A percentile compares a stretch with the other conserved stretches of the same genome.
phyloP scores from a whole-genome alignment of 2,888 invertebrate genomes.

The Candidula unifasciata region DNA sequence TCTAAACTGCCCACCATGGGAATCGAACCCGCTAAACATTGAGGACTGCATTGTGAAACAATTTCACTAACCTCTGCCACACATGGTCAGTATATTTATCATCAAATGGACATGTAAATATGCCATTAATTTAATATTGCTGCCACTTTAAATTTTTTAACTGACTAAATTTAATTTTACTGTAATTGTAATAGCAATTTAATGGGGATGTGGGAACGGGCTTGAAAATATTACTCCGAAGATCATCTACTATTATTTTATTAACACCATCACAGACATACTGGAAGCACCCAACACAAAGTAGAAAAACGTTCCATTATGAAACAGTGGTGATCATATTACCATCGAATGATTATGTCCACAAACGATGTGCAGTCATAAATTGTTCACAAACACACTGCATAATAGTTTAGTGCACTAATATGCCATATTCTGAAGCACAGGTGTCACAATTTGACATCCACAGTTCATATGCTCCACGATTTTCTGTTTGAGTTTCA shows the following conservation, averaged over 20 bases:
- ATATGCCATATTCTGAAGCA: conserved; percentile 68
- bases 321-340: neutral
- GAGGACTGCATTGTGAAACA: too few relatives aligned
- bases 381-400: neutral
- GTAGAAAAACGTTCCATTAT: neutral
- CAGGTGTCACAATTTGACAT: conserved; percentile 84
- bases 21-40: too few relatives aligned
- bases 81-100: too few relatives aligned
- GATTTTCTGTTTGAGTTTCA: conserved; percentile 93
- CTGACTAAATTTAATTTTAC: too few relatives aligned
- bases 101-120: too few relatives aligned
- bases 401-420: neutral
- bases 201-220: too few relatives aligned
- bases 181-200: too few relatives aligned
- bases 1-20: too few relatives aligned
- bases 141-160: too few relatives aligned
- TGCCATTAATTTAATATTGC: too few relatives aligned
- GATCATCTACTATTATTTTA: neutral
- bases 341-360: neutral
- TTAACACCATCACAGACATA: conserved; percentile 17
- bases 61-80: too few relatives aligned
- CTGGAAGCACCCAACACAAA: conserved; percentile 40
- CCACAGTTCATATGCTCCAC: conserved; percentile 95
- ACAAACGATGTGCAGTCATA: neutral
- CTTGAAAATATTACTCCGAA: neutral